Conservation (phyloP, 2,113 vertebrate species). For the human (Homo sapiens) region DNA sequence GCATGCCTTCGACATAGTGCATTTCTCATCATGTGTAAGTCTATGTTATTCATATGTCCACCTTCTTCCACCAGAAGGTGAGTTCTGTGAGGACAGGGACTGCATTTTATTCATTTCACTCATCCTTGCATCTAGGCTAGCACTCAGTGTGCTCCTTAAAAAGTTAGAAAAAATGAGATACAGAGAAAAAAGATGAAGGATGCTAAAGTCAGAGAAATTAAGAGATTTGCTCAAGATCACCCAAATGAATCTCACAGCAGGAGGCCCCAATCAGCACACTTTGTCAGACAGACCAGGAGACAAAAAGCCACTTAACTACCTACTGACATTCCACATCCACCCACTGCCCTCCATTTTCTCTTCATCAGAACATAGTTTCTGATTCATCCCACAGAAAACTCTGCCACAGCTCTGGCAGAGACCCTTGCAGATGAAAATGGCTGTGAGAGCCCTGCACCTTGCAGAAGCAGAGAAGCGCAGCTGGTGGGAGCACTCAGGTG, state of each 20-base stretch:
- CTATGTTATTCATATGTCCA: neutral
- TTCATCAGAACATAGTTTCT: neutral
- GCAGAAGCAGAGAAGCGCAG: neutral
- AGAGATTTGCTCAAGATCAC: neutral
- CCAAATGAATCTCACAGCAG: neutral
- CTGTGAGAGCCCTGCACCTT: neutral
- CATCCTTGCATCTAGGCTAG: neutral
- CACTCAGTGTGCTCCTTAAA: neutral
- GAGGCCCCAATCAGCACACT: no score
- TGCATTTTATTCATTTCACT: neutral
- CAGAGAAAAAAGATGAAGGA: neutral
- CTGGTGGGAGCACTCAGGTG: neutral
- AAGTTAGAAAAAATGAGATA: neutral
- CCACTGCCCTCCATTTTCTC: neutral
- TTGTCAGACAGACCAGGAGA: neutral
- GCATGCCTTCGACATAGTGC: neutral
- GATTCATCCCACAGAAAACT: neutral
- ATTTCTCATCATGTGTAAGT: neutral
- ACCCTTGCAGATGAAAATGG: neutral
- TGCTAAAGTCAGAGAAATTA: neutral
- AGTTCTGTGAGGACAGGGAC: neutral
- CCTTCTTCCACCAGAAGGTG: neutral
- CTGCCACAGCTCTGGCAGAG: neutral
- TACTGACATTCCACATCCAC: rapidly evolving
- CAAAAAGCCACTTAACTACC: neutral